A percentile compares a stretch with the other conserved stretches of the same genome.
These are phyloP conservation scores for Sarcophaga rosellei DNA, from an alignment of 2,888 invertebrate species.

Conservation along the genomic window DNA sequence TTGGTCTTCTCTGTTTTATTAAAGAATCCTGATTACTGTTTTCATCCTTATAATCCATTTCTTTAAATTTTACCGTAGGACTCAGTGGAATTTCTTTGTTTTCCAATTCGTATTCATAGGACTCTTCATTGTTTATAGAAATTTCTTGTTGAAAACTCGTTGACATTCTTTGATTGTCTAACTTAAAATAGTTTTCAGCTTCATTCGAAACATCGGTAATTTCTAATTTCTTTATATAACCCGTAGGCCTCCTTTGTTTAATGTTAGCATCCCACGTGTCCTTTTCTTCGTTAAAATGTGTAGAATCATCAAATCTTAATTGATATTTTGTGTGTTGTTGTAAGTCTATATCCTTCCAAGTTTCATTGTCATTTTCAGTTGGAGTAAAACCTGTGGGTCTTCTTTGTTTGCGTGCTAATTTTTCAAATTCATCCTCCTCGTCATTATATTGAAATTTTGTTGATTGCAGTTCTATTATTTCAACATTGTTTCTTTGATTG, in stretches of 20 bases:
- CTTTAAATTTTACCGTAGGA: neutral
- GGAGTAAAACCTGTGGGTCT: slow-evolving; percentile 41
- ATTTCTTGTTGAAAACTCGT: slow-evolving; percentile 40
- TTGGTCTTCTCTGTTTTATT: slow-evolving; percentile 43
- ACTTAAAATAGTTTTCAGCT: neutral
- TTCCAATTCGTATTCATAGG: neutral
- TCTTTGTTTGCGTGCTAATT: slow-evolving; percentile 46
- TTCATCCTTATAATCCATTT: neutral
- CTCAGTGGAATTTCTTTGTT: neutral
- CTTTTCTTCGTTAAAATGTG: slow-evolving; percentile 29
- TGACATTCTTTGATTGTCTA: slow-evolving; percentile 38
- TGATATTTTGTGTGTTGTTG: neutral
- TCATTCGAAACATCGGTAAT: neutral
- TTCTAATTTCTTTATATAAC: slow-evolving; percentile 25
- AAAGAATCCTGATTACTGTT: slow-evolving; percentile 7
- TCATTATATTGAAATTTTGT: slow-evolving; percentile 15
- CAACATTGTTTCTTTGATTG: slow-evolving; percentile 36
- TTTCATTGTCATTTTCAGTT: neutral
- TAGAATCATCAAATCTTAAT: slow-evolving; percentile 22
- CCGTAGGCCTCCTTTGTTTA: slow-evolving; percentile 55
- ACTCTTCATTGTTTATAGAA: neutral
- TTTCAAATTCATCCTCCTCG: slow-evolving; percentile 16
- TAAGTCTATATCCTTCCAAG: neutral
- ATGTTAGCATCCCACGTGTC: neutral
- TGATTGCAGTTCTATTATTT: slow-evolving; percentile 4